Base-by-base conservation (phyloP, 1,140 invertebrate species). In the Pectinophora gossypiella region DNA sequence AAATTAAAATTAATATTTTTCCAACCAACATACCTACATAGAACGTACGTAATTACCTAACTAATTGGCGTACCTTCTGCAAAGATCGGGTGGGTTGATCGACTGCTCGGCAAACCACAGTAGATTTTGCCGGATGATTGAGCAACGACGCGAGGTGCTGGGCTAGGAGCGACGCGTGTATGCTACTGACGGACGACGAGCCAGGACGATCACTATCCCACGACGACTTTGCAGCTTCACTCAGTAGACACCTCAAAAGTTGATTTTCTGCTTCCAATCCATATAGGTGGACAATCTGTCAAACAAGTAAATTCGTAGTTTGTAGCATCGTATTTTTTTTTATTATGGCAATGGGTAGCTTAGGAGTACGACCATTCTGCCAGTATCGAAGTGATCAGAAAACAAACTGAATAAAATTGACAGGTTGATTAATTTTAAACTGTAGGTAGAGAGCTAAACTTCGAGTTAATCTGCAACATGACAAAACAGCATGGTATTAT, bases 191-290 rank as follows among this genome's bases (percentile, higher is more conserved):
- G 3, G 71, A 45, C 1, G 60, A 59, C 19, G 75, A 64, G 4
- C 68, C 61, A 13, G 74, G 57, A 16, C 85, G 72, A 43, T 86
- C 79, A 61, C 63, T 72, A 48, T 82, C 76, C 85, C 82, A 83
- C 38, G 70, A 71, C 49, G 69, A 62, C 61, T 79, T 76, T 19
- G 74, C 72, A 42, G 85, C 85, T 59, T 84, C 84, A 50, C 67
- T 76, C n/a, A 85, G 67, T 60, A 85, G 59, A 52, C 75, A 74
- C 72, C 72, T 84, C 68, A 87, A 59, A 38, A 87, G 67, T 56
- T 87, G 79, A 69, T 83, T 85, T 64, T 85, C 84, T 57, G 84
- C 84, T 78, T 85, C 84, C 71, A 87, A 71, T 43, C 84, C 84
- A 79, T 84, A 77, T 23, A 70, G 51, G 69, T 61, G 75, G 59